Base-by-base conservation (phyloP, 2,888 invertebrate genomes). In the Leucoptera coffeella region DNA sequence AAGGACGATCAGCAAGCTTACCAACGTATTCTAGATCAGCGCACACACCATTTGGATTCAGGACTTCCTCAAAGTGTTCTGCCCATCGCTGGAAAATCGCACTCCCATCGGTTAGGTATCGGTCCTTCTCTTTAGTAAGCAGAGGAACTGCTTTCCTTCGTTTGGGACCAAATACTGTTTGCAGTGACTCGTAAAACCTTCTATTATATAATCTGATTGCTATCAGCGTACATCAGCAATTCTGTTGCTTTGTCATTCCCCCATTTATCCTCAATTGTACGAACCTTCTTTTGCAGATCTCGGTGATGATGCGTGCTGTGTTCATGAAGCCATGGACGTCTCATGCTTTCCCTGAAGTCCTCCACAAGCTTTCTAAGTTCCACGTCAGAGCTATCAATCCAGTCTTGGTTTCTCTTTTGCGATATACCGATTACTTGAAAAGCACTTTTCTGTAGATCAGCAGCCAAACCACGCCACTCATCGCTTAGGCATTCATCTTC, bases 351-450 rank as follows among this genome's bases (percentile, higher is more conserved):
- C n/a, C n/a, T 23, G 14, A 7, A 14, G 6, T 23, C 23, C 8
- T 4, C 14, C 3, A 23, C 14, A 3, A 23, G 14, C 8, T 4
- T 14, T n/a, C 14, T 4, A 3, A 23, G 14, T 14, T 14, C 23
- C 5, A n/a, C 14, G 5, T 23, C 23, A n/a, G 14, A 14, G 3
- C 15, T 15, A 22, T 22, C 22, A n/a, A 22, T 12, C 22, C 22
- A 22, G 22, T 22, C 22, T 12, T 22, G 22, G 12, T 23, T 13
- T 23, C 15, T 23, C 23, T 14, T 13, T 15, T 23, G 4, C 14
- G 23, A 15, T 14, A 4, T 4, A 6, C 4, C 23, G n/a, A 23
- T 14, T 3, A 10, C 7, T 9, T n/a, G 21, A n/a, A 4, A 9
- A 21, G 14, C 4, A 7, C 7, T 4, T 10, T 3, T 15, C 4